Evolutionary conservation across 2,888 invertebrate species (phyloP).

Genomic region (Cataglyphis altisquamis): DNA sequence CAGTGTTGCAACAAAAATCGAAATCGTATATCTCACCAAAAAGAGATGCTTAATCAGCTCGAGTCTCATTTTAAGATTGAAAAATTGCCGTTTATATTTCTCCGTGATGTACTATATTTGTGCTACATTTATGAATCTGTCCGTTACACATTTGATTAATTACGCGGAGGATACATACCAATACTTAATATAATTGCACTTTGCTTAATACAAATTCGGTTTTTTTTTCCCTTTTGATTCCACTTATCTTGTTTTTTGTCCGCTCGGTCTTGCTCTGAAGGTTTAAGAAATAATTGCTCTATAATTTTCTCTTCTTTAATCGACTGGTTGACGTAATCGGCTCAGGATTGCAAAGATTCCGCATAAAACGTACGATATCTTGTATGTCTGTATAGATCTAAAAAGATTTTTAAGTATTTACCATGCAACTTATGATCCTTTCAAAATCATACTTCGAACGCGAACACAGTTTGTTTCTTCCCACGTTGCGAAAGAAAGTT

Average conservation of each 20-base stretch:
- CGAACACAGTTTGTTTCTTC: not conserved
- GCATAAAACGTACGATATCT: not conserved
- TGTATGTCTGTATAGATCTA: not conserved
- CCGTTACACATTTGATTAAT: not conserved
- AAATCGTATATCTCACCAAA: not conserved
- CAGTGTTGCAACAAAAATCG: not conserved
- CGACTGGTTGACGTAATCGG: not conserved
- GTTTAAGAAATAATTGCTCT: constrained; percentile 5
- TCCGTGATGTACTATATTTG: not conserved
- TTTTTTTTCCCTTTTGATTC: not conserved
- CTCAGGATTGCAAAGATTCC: not conserved
- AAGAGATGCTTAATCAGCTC: not conserved
- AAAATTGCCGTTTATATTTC: not conserved
- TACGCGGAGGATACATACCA: not conserved
- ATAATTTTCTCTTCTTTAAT: constrained; percentile 6
- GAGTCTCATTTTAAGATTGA: not conserved
- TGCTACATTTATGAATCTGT: not conserved
- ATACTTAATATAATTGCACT: not conserved
- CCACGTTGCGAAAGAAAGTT: not conserved
- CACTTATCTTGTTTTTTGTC: constrained; percentile 15
- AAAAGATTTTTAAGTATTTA: constrained; percentile 2
- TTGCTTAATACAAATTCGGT: not conserved
- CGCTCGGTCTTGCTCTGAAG: not conserved
- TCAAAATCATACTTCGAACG: not conserved
- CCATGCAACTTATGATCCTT: not conserved